phyloP scores from a whole-genome alignment of 2,888 invertebrate genomes.

The Protonemura montana region DNA sequence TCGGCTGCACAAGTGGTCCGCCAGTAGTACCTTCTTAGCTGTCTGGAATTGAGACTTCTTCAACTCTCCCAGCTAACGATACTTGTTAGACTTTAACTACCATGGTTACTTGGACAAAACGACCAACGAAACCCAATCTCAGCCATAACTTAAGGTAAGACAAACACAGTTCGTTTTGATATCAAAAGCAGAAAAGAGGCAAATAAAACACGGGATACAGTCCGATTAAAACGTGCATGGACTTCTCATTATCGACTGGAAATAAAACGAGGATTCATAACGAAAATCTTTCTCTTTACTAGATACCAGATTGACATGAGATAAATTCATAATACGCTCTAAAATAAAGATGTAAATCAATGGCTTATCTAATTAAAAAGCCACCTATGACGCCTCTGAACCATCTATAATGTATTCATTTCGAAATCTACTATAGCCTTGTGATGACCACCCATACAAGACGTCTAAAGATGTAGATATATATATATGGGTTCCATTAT shows the following conservation, averaged over 20 bases:
- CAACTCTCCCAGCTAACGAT: conserved; percentile 25
- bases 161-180: conserved; percentile 19
- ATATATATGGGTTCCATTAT: conserved; percentile 28
- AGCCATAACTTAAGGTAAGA: conserved; percentile 43
- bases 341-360: not conserved
- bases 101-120: conserved; percentile 42
- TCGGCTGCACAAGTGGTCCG: not conserved
- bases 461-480: conserved; percentile 7
- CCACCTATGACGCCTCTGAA: not conserved
- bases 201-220: not conserved
- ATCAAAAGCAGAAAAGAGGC: conserved; percentile 21
- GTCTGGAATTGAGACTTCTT: conserved; percentile 45
- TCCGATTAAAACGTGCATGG: not conserved
- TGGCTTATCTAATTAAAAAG: not conserved
- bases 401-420: conserved; percentile 1
- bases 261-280: no score
- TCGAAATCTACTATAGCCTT: not conserved
- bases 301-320: not conserved
- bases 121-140: conserved; percentile 45
- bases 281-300: no score
- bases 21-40: not conserved
- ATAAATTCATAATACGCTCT: not conserved
- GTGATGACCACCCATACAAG: conserved; percentile 24
- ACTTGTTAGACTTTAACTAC: conserved; percentile 40
- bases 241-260: no score